Evolutionary conservation across 1,140 invertebrate species (phyloP), one percentile per base, ranked within the genome.

Genomic region (Drosophila ironensis): DNA sequence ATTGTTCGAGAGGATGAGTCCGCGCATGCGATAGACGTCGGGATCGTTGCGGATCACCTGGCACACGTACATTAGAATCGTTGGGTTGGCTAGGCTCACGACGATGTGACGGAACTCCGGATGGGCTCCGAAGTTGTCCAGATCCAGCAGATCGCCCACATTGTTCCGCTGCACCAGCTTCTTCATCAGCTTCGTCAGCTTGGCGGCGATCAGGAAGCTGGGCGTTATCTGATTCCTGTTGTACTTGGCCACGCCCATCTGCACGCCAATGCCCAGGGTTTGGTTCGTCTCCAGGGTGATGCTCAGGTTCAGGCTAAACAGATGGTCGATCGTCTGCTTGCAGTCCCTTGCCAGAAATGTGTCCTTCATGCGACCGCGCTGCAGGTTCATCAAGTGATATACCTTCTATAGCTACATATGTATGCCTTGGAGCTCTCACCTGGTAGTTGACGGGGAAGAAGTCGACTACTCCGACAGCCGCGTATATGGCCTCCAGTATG

Each of bases 401-500:
- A 9, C 0, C 1, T 3, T 2, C 2, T 20, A 28, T 17, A 9
- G 7, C n/a, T 33, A 5, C 9, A 6, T 5, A 3, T 1, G 6
- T 16, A 5, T 16, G n/a, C n/a, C n/a, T 4, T 9, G 7, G 3
- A 0, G 17, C 5, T 28, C 50, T 7, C 3, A 82, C 77, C 48
- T 84, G 41, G 17, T 82, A 82, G 27, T 30, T 27, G 1, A 82
- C 78, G 0, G 78, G 78, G 44, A 42, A 77, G 14, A 82, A 57
- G 12, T 73, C 69, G 12, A 72, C 73, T 0, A 53, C 63, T 1
- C 84, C 72, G 0, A 73, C 38, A 0, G 50, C 63, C 5, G 70
- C 63, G 11, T 70, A 82, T 4, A 82, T 11, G 0, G 37, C 72
- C 11, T 73, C 57, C 4, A 84, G 9, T 0, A 82, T 57, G 4